Conservation (phyloP, 1,140 invertebrate genomes). For the Amyelois transitella region DNA sequence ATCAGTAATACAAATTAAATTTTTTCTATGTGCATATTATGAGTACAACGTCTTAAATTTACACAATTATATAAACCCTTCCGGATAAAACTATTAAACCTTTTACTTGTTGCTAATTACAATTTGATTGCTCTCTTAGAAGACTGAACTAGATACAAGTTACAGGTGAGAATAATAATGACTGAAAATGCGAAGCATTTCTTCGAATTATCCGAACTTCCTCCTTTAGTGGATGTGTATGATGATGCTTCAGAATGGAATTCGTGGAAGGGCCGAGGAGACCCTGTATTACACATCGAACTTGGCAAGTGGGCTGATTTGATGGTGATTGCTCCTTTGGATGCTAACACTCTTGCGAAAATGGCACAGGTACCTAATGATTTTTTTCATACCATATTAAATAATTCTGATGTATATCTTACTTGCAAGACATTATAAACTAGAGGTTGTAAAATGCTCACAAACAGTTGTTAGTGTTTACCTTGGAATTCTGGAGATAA, state of each 20-base stretch:
- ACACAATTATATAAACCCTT: not conserved
- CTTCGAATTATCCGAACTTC: conserved; percentile 79
- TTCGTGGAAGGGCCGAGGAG: conserved; percentile 91
- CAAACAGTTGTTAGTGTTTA: no score
- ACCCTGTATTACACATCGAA: conserved; percentile 98
- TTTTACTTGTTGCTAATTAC: not conserved
- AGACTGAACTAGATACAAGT: not conserved
- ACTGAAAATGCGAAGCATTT: conserved; percentile 94
- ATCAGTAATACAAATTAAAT: not conserved
- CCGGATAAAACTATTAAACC: not conserved
- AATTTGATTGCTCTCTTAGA: not conserved
- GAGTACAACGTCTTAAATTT: not conserved
- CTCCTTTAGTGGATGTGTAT: conserved; percentile 77
- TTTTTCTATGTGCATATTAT: not conserved
- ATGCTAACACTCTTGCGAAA: conserved; percentile 98
- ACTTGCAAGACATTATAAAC: no score
- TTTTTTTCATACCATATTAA: no score
- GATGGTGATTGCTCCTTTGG: conserved; percentile 94
- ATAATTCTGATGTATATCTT: no score
- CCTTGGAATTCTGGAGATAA: no score
- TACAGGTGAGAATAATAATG: conserved; percentile 83
- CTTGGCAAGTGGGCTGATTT: conserved; percentile 97
- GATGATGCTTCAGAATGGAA: conserved; percentile 94
- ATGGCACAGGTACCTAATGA: conserved; percentile 87
- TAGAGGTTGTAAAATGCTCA: no score